Evolutionary conservation across 2,797 vertebrate genomes (phyloP), one percentile per base, ranked within the genome.

Genomic region (Falco concolor): DNA sequence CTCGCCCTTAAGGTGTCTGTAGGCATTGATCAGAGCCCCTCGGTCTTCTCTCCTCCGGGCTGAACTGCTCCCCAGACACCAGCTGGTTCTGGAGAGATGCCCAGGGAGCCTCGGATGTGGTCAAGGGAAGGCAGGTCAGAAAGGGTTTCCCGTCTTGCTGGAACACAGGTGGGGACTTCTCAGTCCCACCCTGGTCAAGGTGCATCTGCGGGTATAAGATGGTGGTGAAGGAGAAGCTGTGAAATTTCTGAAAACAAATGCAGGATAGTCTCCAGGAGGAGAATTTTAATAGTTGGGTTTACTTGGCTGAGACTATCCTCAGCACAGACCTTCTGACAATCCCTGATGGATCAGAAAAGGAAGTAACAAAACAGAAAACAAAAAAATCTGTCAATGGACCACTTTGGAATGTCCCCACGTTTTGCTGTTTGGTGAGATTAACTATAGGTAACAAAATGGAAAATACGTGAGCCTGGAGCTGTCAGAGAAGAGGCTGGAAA

Each of bases 401-500:
- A 1, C 65, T 87, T 79, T 21, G 24, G 30, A 67, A 63, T 36
- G 21, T 54, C 70, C 32, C 19, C 5, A 3, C n/a, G 28, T 84
- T 82, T 87, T 79, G 40, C 70, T 74, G 17, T 56, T 92, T 12
- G 42, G 5, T 49, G 56, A 84, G 49, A 80, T 86, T 84, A 77
- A 10, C 42, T 54, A 4, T 6, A 45, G 38, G 23, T 28, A 80
- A 10, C 49, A 38, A 44, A 59, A 77, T 89, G 45, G 67, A 93
- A 84, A 86, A 90, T 20, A 40, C 4, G 9, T 12, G 44, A 93
- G 44, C 80, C 65, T 83, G 77, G 52, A 94, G 45, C 69, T 92
- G 74, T 34, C 49, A 80, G 85, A 82, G 68, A 36, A 88, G 64
- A 78, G 86, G 69, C 57, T 90, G 92, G 92, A 92, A 91, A 91